Percentiles rank a stretch among this genome's conserved stretches.
These are phyloP conservation scores for Rhegmatorhina hoffmannsi DNA, from an alignment of 2,113 vertebrate species.

Conservation along the genomic window DNA sequence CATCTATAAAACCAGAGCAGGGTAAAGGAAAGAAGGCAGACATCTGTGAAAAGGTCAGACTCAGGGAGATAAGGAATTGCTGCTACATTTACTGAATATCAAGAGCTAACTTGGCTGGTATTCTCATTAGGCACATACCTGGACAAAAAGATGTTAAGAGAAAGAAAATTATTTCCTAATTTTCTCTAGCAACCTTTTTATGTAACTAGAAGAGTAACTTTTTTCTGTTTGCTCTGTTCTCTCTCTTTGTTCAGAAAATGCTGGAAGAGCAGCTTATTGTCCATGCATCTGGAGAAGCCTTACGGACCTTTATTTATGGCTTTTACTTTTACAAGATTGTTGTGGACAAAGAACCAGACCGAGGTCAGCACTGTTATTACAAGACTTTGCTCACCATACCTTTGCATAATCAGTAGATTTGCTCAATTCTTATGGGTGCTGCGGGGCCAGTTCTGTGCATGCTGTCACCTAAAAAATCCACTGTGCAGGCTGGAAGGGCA, in stretches of 20 bases:
- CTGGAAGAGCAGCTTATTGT: constrained; percentile 92
- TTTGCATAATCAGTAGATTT: neutral
- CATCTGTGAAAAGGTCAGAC: neutral
- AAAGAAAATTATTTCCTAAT: constrained; percentile 2
- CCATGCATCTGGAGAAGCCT: constrained; percentile 92
- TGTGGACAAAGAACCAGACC: constrained; percentile 86
- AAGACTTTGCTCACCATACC: neutral
- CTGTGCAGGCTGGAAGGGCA: too few relatives aligned
- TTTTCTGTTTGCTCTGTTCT: neutral
- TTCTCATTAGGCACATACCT: neutral
- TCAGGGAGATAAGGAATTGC: neutral
- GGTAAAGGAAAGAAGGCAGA: neutral
- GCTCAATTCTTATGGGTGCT: neutral
- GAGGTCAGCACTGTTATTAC: constrained; percentile 71
- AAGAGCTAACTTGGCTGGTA: neutral
- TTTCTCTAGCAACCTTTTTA: neutral
- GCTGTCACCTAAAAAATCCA: too few relatives aligned
- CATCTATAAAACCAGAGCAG: constrained; percentile 2
- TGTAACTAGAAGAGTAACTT: neutral
- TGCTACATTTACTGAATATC: neutral
- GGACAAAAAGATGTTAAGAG: neutral
- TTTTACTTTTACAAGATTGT: constrained; percentile 97
- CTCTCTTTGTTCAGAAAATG: constrained; percentile 87
- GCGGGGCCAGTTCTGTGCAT: neutral
- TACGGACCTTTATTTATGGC: constrained; percentile 94